These are phyloP conservation scores for Drosophila paramelanica DNA, from an alignment of 2,888 invertebrate species.

Conservation along the genomic window DNA sequence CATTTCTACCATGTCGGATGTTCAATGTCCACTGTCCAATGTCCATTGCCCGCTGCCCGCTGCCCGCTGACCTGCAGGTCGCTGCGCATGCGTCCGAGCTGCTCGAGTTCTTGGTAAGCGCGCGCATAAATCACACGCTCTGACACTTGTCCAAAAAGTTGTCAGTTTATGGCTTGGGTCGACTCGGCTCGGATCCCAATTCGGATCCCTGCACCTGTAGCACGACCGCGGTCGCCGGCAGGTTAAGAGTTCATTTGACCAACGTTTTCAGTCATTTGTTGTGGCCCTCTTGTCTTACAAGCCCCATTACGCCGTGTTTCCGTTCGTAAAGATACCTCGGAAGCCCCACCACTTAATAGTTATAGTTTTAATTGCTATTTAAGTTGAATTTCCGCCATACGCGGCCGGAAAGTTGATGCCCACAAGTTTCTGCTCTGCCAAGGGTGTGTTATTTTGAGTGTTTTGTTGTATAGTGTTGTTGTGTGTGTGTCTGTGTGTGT, in stretches of 20 bases:
- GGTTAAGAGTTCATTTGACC: slow-evolving; percentile 72
- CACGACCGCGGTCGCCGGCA: slow-evolving; percentile 20
- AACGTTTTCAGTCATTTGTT: slow-evolving; percentile 32
- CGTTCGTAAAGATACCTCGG: slow-evolving; percentile 54
- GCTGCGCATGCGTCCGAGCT: slow-evolving; percentile 73
- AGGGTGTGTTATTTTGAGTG: slow-evolving; percentile 33
- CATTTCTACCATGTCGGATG: slow-evolving; percentile 71
- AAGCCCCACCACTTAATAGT: slow-evolving; percentile 63
- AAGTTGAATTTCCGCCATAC: slow-evolving; percentile 73
- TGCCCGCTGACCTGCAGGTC: slow-evolving; percentile 59
- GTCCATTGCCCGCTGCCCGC: slow-evolving; percentile 12
- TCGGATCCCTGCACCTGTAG: slow-evolving; percentile 64
- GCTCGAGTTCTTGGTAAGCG: slow-evolving; percentile 75
- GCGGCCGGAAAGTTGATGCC: slow-evolving; percentile 63
- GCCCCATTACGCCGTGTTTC: slow-evolving; percentile 77
- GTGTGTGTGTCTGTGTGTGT: slow-evolving; percentile 36
- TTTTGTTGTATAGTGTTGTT: slow-evolving; percentile 14
- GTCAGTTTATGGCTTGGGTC: slow-evolving; percentile 74
- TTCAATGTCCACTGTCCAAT: slow-evolving; percentile 17
- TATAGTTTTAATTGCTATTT: slow-evolving; percentile 78
- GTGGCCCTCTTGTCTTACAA: slow-evolving; percentile 58
- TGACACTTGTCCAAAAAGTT: slow-evolving; percentile 77
- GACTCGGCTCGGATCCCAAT: slow-evolving; percentile 32
- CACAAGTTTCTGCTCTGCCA: slow-evolving; percentile 24
- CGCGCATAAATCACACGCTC: slow-evolving; percentile 75